Evolutionary conservation across 2,113 vertebrate genomes (phyloP).

Genomic region (Antechinus stuartii): DNA sequence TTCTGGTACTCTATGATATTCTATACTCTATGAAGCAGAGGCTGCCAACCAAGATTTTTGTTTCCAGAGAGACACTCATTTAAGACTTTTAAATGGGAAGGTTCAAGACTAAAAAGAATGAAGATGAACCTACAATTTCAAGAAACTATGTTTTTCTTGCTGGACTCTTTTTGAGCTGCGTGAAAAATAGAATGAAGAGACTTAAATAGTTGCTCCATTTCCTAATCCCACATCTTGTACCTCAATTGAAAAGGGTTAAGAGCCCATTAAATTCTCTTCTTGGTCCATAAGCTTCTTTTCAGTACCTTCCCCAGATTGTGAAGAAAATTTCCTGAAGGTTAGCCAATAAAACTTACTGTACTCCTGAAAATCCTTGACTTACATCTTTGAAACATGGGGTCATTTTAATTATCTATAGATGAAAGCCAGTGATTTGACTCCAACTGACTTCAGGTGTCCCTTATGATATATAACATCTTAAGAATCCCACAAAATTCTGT

Average conservation of each 20-base stretch:
- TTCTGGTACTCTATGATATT: not conserved
- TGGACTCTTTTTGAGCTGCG: conserved; percentile 69
- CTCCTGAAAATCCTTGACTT: conserved; percentile 69
- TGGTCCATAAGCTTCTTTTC: conserved; percentile 72
- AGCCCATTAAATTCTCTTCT: conserved; percentile 75
- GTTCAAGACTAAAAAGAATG: conserved; percentile 52
- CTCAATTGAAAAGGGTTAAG: conserved; percentile 77
- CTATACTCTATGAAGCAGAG: conserved; percentile 31
- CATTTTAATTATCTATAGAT: conserved; percentile 67
- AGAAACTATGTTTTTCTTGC: conserved; percentile 17
- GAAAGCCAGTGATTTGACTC: conserved; percentile 62
- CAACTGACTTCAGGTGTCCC: conserved; percentile 45
- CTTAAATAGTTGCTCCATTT: conserved; percentile 71
- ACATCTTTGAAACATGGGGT: conserved; percentile 66
- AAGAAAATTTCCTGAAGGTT: conserved; percentile 76
- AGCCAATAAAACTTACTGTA: conserved; percentile 65
- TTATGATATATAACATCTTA: conserved; percentile 55
- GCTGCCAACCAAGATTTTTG: conserved; percentile 49
- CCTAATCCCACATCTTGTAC: conserved; percentile 56
- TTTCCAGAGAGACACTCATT: conserved; percentile 54
- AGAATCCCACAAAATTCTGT: conserved; percentile 52
- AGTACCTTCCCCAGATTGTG: conserved; percentile 54
- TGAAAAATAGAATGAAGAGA: conserved; percentile 70
- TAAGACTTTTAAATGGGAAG: conserved; percentile 64
- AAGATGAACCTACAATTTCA: conserved; percentile 61